Base-by-base conservation (phyloP, 2,888 invertebrate species). In the Agrilus mali region DNA sequence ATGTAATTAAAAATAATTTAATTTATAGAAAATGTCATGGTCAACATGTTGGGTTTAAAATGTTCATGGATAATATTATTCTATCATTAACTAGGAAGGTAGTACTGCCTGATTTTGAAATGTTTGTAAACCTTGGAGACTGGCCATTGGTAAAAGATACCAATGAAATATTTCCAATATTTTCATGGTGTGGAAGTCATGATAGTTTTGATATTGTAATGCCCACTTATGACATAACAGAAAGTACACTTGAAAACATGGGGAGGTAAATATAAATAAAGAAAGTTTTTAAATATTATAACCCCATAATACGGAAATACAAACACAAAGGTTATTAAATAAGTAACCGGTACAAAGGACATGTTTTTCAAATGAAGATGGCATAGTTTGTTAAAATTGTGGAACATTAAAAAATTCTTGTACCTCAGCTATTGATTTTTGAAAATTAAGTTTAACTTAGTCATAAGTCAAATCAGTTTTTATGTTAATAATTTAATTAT, bases 171-270 rank as follows among this genome's bases (percentile, higher is more conserved):
- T 74, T 80, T 49, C 94, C 96, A 2, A 78, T 97, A 47, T 86
- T 96, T 61, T 95, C 95, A 13, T 97, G 96, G 96, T 96, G 96
- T 67, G 94, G 94, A 2, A 94, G 90, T 49, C 73, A 78, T 45
- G 80, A 85, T 46, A 81, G 85, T 5, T 70, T 75, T 55, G 96
- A 97, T 64, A 93, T 96, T 61, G 78, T 93, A 22, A 73, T 96
- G 74, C 96, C 96, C 7, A 95, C 95, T 1, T 96, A 96, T 67
- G 95, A 96, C 62, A 72, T 96, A 38, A 93, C 92, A 1, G 88
- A 94, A 68, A 84, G 95, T 12, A 81, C 89, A 2, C 65, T 95
- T 48, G 90, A 95, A 70, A 87, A 85, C 68, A 92, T 96, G 89
- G 89, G 89, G 57, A 80, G 88, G 89, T 86, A 67, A 56, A 53